phyloP scores from a whole-genome alignment of 2,888 invertebrate genomes.

The Luffia ferchaultella region DNA sequence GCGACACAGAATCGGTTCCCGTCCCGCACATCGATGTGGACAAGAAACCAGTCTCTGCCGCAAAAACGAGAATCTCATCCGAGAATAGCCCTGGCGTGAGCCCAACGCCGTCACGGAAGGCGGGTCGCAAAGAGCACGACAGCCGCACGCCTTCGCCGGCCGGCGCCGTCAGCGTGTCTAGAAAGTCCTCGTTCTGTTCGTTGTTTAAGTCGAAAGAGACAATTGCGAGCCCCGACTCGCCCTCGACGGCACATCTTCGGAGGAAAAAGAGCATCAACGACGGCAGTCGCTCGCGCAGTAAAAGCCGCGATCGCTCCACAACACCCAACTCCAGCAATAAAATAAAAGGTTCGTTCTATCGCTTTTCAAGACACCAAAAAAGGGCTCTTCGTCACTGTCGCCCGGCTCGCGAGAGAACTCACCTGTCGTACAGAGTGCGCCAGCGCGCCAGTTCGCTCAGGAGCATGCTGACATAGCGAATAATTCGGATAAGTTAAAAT shows the following conservation, averaged over 20 bases:
- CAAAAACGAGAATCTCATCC: constrained; percentile 54
- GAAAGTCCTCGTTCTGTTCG: constrained; percentile 84
- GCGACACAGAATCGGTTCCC: constrained; percentile 24
- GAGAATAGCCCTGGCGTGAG: constrained; percentile 18
- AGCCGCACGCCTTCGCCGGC: constrained; percentile 75
- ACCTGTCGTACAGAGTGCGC: constrained; percentile 18
- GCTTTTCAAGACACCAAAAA: constrained; percentile 68
- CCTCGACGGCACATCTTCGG: constrained; percentile 30
- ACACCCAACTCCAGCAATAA: constrained; percentile 66
- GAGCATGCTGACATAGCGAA: neutral
- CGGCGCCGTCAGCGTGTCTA: constrained; percentile 67
- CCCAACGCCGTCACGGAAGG: constrained; percentile 5
- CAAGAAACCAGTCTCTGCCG: neutral
- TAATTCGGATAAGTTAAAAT: constrained; percentile 47
- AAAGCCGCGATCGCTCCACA: constrained; percentile 69
- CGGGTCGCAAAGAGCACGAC: constrained; percentile 12
- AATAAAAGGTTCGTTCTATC: constrained; percentile 71
- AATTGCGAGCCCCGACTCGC: constrained; percentile 70
- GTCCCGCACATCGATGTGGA: neutral
- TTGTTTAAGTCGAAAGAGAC: constrained; percentile 78
- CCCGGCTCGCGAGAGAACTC: constrained; percentile 34
- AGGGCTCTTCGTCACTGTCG: constrained; percentile 31
- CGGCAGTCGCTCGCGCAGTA: constrained; percentile 66
- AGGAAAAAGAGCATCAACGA: constrained; percentile 6
- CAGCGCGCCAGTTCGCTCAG: neutral